Evolutionary conservation across 2,888 invertebrate species (phyloP), one percentile per base, ranked within the genome.

Genomic region (Lysandra coridon): DNA sequence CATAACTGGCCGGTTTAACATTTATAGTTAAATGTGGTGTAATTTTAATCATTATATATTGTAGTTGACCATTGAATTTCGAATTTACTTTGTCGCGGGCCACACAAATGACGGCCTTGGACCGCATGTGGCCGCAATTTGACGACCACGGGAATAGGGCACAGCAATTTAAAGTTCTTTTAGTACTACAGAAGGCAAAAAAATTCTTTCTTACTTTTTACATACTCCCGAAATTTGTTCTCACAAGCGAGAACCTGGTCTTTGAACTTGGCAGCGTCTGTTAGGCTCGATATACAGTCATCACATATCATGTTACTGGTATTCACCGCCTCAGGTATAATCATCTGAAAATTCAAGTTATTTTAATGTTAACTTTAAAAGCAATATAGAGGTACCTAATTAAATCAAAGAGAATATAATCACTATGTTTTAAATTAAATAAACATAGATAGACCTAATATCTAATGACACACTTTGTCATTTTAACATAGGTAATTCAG

Each of bases 301-400:
- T 85, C 84, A 78, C 86, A 86, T 57, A 86, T 85, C 37, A 82
- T 80, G 23, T 81, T 79, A 76, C 84, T 84, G 4, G 81, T 83
- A 40, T 84, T 82, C 1, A 80, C 60, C 30, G 30, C 4, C 4
- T 78, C 69, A 2, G 83, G 82, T 4, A 80, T 80, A 10, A 77
- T 80, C n/a, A 84, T 76, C 84, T 84, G 82, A 57, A 82, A 83
- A 44, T 44, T n/a, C n/a, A 73, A 37, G 62, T 1, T 10, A 10
- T 23, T 5, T n/a, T 23, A 7, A 62, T 62, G n/a, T 7, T n/a
- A 5, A 7, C 62, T 6, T n/a, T 62, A 1, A 62, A 62, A 62
- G 23, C n/a, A 60, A n/a, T 60, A n/a, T 1, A n/a, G 12, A 6
- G 60, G 5, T 40, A 40, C 7, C 7, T 7, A 40, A 40, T 40